phyloP scores from a whole-genome alignment of 2,797 vertebrate genomes.

The Crax fasciolata region DNA sequence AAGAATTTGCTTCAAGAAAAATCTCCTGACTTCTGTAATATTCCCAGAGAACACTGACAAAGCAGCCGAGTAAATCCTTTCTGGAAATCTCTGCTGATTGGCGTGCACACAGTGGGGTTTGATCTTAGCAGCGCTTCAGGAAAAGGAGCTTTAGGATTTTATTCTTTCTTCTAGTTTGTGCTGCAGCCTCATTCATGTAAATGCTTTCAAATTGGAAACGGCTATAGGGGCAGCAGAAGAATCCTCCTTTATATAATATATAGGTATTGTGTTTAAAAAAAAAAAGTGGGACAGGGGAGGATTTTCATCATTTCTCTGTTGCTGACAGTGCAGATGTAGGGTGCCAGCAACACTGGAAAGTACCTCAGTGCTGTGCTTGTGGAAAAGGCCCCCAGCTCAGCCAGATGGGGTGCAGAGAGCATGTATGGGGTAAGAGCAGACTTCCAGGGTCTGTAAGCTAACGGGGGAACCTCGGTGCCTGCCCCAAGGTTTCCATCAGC shows the following conservation, averaged over 20 bases:
- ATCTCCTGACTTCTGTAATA: background rate
- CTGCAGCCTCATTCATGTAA: background rate
- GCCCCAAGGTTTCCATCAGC: background rate
- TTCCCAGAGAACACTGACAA: background rate
- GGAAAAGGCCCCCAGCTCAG: background rate
- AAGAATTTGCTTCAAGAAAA: background rate
- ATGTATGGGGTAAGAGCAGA: background rate
- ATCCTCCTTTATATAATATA: background rate
- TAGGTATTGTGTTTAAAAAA: background rate
- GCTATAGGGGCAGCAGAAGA: background rate
- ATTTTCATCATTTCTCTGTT: background rate
- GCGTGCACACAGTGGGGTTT: background rate
- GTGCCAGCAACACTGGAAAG: background rate
- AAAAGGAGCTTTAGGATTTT: slow-evolving; percentile 26
- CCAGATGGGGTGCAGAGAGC: background rate
- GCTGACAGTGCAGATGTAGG: background rate
- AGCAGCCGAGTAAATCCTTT: slow-evolving; percentile 1
- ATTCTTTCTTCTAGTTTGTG: background rate
- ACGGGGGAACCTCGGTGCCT: background rate
- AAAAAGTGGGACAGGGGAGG: background rate
- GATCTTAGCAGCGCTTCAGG: background rate
- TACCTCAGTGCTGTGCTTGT: background rate
- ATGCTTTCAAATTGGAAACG: background rate
- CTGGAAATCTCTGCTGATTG: background rate
- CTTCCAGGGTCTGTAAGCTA: background rate